Percentiles rank a stretch among this genome's conserved stretches.
phyloP scores from a whole-genome alignment of 2,797 vertebrate genomes.

The Eulemur rubriventer region DNA sequence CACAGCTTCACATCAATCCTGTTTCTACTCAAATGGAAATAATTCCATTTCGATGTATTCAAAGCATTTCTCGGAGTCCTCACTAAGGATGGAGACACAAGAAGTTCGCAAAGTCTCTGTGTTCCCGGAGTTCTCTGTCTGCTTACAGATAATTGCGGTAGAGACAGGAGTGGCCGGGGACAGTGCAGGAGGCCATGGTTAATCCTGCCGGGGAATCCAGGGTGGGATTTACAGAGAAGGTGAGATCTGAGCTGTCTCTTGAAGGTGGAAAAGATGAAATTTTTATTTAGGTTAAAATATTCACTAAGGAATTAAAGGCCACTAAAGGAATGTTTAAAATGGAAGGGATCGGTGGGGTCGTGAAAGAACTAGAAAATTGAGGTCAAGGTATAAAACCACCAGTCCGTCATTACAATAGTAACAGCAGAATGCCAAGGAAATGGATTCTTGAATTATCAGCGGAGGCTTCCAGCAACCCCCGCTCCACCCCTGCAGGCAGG shows the following conservation, averaged over 20 bases:
- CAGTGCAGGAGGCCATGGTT: background rate
- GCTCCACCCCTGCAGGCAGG: background rate
- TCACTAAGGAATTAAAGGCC: slow-evolving; percentile 65
- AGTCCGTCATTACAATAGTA: slow-evolving; percentile 17
- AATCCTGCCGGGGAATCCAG: slow-evolving; percentile 32
- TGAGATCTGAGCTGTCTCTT: slow-evolving; percentile 30
- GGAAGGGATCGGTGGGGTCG: background rate
- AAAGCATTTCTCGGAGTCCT: background rate
- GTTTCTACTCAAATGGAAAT: background rate
- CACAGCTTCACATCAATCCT: background rate
- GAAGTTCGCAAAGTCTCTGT: background rate
- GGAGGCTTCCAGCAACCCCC: background rate
- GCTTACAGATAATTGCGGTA: background rate
- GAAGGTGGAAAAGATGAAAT: slow-evolving; percentile 51
- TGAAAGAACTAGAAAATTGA: slow-evolving; percentile 66
- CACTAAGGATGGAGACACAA: background rate
- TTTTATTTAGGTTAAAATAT: slow-evolving; percentile 77
- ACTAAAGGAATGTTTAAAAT: slow-evolving; percentile 62
- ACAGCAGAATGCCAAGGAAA: slow-evolving; percentile 42
- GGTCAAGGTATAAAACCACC: slow-evolving; percentile 65
- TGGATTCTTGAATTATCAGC: background rate
- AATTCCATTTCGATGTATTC: background rate
- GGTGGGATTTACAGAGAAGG: slow-evolving; percentile 49
- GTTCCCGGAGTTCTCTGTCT: background rate
- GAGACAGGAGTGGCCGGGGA: background rate